Percentiles rank a stretch among this genome's conserved stretches.
Conservation (phyloP, 2,797 vertebrate genomes). For the Syngnathus rostellatus region DNA sequence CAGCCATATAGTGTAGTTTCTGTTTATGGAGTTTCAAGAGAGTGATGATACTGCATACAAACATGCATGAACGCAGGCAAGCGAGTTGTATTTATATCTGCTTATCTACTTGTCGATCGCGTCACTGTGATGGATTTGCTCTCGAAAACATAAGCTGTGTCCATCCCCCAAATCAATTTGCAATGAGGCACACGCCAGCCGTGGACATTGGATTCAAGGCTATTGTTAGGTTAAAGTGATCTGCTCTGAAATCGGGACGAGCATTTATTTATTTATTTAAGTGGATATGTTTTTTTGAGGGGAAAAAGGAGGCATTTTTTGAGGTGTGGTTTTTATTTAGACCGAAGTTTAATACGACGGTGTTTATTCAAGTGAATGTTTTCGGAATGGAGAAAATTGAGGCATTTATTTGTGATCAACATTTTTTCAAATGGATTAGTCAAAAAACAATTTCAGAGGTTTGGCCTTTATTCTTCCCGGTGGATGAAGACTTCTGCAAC, state of each 20-base stretch:
- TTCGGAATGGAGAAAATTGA: no score
- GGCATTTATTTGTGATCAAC: no score
- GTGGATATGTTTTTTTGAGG: background rate
- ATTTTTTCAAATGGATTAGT: no score
- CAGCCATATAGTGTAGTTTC: conserved; percentile 37
- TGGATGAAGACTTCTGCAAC: no score
- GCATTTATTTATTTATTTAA: background rate
- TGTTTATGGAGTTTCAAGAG: conserved; percentile 14
- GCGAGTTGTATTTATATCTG: conserved; percentile 6
- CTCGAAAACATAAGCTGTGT: background rate
- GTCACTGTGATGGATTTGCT: conserved; percentile 17
- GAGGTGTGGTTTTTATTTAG: no score
- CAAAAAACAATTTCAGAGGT: no score
- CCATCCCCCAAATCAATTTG: background rate
- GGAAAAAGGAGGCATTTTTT: no score
- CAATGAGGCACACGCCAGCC: background rate
- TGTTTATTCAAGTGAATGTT: no score
- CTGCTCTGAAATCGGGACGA: background rate
- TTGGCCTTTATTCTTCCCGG: no score
- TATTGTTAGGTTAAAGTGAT: background rate
- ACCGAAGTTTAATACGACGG: no score
- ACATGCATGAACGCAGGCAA: background rate
- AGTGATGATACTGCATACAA: background rate
- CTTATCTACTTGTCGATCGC: conserved; percentile 1
- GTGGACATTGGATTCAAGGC: background rate